A percentile compares a stretch with the other conserved stretches of the same genome.
Conservation (phyloP, 2,888 invertebrate genomes). For the Pherbina coryleti region DNA sequence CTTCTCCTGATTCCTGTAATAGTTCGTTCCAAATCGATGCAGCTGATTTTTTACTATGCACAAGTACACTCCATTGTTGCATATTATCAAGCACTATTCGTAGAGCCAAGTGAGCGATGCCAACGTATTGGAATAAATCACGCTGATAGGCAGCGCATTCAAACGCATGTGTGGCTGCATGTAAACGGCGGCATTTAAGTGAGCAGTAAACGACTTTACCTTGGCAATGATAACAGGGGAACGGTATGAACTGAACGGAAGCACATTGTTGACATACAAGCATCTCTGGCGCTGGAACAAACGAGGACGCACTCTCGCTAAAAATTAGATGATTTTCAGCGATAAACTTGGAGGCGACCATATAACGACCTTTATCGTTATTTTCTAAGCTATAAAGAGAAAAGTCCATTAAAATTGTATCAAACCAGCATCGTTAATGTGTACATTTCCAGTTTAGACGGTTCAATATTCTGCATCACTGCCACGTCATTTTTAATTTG, state of each 20-base stretch:
- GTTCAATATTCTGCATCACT: background rate
- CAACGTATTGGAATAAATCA: slow-evolving; percentile 77
- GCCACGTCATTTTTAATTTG: background rate
- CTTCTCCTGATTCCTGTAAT: slow-evolving; percentile 15
- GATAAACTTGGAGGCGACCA: slow-evolving; percentile 73
- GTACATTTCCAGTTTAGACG: background rate
- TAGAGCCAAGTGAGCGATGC: slow-evolving; percentile 84
- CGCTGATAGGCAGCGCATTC: slow-evolving; percentile 79
- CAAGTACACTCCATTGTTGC: slow-evolving; percentile 70
- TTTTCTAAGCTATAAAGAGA: slow-evolving; percentile 23
- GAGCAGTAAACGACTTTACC: slow-evolving; percentile 77
- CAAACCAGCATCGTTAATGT: background rate
- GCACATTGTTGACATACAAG: slow-evolving; percentile 83
- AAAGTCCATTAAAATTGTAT: background rate
- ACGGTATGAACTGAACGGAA: slow-evolving; percentile 71
- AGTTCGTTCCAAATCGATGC: slow-evolving; percentile 54
- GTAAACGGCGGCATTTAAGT: slow-evolving; percentile 73
- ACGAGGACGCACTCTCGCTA: slow-evolving; percentile 84
- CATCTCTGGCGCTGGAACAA: slow-evolving; percentile 74
- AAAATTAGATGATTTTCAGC: slow-evolving; percentile 81
- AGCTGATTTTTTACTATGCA: slow-evolving; percentile 36
- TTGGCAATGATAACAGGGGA: slow-evolving; percentile 80
- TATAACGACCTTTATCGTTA: slow-evolving; percentile 54
- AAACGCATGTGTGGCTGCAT: slow-evolving; percentile 76
- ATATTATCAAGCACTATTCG: slow-evolving; percentile 75